These are phyloP conservation scores for Pantherophis guttatus DNA, from an alignment of 2,113 vertebrate genomes.

Conservation along the genomic window DNA sequence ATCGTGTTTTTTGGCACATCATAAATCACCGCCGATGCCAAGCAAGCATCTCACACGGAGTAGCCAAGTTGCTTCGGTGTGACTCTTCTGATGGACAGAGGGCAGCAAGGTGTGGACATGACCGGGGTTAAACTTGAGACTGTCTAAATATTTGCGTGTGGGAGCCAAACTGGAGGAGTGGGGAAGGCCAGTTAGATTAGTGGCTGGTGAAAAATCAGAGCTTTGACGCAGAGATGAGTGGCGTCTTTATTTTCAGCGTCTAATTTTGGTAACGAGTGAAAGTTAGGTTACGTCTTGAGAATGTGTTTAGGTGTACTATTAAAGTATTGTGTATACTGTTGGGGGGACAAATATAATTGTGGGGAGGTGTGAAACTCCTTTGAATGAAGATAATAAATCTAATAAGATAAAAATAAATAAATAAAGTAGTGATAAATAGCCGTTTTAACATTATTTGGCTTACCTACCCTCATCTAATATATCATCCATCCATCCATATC, in stretches of 20 bases:
- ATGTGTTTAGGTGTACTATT: neutral
- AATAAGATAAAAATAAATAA: too few relatives aligned
- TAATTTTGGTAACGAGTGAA: neutral
- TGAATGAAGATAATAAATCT: neutral
- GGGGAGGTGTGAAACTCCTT: neutral
- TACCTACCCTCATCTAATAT: neutral
- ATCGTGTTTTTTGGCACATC: constrained; percentile 61
- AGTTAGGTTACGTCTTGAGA: neutral
- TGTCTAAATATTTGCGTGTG: constrained; percentile 72
- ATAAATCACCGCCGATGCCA: constrained; percentile 63
- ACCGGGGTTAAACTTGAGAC: constrained; percentile 62
- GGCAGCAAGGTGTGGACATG: constrained; percentile 36
- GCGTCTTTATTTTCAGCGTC: neutral
- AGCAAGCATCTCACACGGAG: neutral
- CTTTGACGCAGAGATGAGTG: neutral
- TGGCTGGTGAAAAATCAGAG: neutral
- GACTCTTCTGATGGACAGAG: constrained; percentile 32
- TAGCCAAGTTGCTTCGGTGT: constrained; percentile 53
- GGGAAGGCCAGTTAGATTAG: constrained; percentile 68
- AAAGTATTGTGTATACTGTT: neutral
- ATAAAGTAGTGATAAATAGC: neutral
- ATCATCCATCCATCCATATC: neutral
- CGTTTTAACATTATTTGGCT: neutral
- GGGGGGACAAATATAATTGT: neutral
- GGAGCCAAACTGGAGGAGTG: constrained; percentile 58